A percentile compares a stretch with the other conserved stretches of the same genome.
Conservation (phyloP, 2,113 vertebrate genomes). For the Rhinichthys klamathensis region DNA sequence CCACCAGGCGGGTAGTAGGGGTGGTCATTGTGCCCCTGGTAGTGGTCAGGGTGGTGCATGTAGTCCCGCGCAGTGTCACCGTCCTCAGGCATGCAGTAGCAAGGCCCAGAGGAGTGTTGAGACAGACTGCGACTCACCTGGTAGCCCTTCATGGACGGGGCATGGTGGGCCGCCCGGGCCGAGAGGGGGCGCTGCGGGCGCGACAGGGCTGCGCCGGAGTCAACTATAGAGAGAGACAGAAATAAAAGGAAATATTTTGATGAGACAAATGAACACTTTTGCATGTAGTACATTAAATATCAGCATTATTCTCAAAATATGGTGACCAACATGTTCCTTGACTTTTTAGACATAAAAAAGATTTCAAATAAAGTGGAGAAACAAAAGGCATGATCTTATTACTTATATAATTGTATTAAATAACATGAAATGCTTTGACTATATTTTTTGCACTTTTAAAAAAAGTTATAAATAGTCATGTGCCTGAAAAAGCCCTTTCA, state of each 20-base stretch:
- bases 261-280: neutral
- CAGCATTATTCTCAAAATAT: neutral
- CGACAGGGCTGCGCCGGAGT: constrained; percentile 77
- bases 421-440: too few species aligned
- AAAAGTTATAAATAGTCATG: too few species aligned
- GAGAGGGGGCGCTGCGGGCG: constrained; percentile 82
- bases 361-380: neutral
- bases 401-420: too few species aligned
- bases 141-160: constrained; percentile 92
- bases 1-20: constrained; percentile 83
- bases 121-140: constrained; percentile 95
- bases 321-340: neutral
- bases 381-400: too few species aligned
- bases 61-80: constrained; percentile 79
- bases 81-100: constrained; percentile 88
- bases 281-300: neutral
- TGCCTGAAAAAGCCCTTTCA: too few species aligned
- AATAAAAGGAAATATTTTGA: neutral
- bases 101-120: constrained; percentile 85
- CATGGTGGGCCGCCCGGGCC: constrained; percentile 82
- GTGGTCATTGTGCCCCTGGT: constrained; percentile 86
- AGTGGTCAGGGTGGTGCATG: constrained; percentile 76
- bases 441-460: too few species aligned
- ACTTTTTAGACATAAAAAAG: neutral
- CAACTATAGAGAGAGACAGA: constrained; percentile 65